Base-by-base conservation (phyloP, 2,888 invertebrate genomes). In the Rhagonycha fulva region DNA sequence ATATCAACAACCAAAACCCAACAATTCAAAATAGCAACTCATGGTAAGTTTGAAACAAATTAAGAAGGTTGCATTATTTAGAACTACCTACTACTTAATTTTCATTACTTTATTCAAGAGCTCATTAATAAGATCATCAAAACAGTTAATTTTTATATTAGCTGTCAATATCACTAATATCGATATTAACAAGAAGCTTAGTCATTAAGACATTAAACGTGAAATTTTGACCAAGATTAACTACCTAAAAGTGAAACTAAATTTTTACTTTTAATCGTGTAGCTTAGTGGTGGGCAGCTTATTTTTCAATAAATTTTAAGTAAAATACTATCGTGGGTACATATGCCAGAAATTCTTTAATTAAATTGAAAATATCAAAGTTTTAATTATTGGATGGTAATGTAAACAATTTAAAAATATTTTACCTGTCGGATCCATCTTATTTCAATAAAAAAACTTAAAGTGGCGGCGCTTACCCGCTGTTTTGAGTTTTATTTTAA, bases 21-120 rank as follows among this genome's bases (percentile, higher is more conserved):
- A 47, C n/a, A n/a, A 7, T 7, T 4, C n/a, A 32, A 75, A 32
- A 69, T 7, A 14, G 72, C 76, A 76, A 76, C 74, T 76, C 76
- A 76, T 62, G 26, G 14, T 68, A 60, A 74, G 71, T 71, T 71
- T 67, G 75, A 68, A 78, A 78, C 78, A 80, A 81, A 81, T 81
- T 81, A 79, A 80, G 78, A 70, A 79, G 75, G 73, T 75, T 69
- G 69, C 78, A 80, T 80, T 80, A 78, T 81, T 80, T 79, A 75
- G 79, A 79, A 82, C 82, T 81, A 81, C 80, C 82, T 82, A 81
- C 82, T 82, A 81, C 82, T 83, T 83, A 83, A 83, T 47, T 47
- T 47, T 47, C 47, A 47, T 82, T 83, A 82, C 81, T 80, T 83
- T 82, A 83, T 84, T 84, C 83, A 80, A 81, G 82, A 83, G 79